Percentiles rank a stretch among this genome's conserved stretches.
phyloP scores from a whole-genome alignment of 2,797 vertebrate genomes.

The Myiotriccus ornatus region DNA sequence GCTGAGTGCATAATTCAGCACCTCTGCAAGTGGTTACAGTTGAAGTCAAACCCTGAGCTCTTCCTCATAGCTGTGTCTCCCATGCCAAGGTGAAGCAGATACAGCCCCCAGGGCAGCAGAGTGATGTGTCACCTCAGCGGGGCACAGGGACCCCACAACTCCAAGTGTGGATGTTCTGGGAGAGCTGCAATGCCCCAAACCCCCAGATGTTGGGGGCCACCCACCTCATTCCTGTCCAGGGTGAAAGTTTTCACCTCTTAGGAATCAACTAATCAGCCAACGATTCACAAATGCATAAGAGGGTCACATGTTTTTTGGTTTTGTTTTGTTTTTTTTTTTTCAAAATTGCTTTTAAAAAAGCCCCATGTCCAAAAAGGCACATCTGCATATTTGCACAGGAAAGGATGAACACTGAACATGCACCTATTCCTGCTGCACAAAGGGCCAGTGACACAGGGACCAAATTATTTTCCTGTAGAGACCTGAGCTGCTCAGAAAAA shows the following conservation, averaged over 20 bases:
- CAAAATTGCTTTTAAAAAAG: not conserved
- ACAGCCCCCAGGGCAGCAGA: not conserved
- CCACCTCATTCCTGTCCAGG: not conserved
- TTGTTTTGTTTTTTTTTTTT: not conserved
- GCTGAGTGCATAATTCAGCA: not conserved
- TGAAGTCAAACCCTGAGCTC: not conserved
- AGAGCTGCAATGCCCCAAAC: not conserved
- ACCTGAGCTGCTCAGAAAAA: not conserved
- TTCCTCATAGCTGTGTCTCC: not conserved
- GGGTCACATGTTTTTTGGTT: fast-evolving
- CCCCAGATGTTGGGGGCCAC: not conserved
- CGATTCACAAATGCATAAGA: fast-evolving
- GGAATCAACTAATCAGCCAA: not conserved
- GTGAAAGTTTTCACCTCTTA: not conserved
- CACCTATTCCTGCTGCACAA: not conserved
- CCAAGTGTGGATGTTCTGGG: not conserved
- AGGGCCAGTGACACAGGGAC: not conserved
- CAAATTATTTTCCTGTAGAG: not conserved
- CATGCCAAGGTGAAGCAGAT: not conserved
- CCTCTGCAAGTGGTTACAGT: not conserved
- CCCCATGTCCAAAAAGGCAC: not conserved
- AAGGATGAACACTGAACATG: not conserved
- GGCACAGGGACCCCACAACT: not conserved
- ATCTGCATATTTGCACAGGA: not conserved
- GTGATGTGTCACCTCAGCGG: not conserved